Evolutionary conservation across 2,888 invertebrate species (phyloP), one percentile per base, ranked within the genome.

Genomic region (Parnassius smintheus): DNA sequence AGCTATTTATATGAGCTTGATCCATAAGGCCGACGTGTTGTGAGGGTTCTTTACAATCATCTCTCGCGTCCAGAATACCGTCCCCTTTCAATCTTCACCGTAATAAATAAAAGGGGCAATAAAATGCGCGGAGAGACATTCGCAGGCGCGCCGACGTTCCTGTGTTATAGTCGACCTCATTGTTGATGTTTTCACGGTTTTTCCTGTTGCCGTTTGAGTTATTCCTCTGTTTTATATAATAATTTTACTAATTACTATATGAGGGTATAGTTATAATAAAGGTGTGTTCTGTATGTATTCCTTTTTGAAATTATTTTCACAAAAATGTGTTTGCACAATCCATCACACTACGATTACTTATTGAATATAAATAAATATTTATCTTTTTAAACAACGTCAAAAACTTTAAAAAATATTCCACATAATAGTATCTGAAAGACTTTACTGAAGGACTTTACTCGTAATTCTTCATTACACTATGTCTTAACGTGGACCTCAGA

Each of bases 61-160:
- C 81, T 81, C 78, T 78, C 76, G 71, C 78, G 77, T 80, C 80
- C 81, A 75, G 74, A 75, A 73, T 75, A 73, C 74, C 76, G 82
- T 84, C 91, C 91, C 91, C 91, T 88, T 91, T 90, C 91, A 91
- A 91, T 91, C 91, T 89, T 80, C 86, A 71, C 75, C 77, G 84
- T 80, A 89, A 91, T 91, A 91, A 91, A 91, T 90, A 91, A 88
- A 86, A 87, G 88, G 88, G 85, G 85, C 83, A 86, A 84, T 86
- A 87, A 88, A 87, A 83, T 80, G 77, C 76, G 82, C 75, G 71
- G 74, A 74, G 75, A 76, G 76, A 75, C 73, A 77, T 74, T 76
- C 77, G 74, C 75, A 48, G 62, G 59, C 62, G 64, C 61, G 61
- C 53, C 62, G 58, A 63, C 61, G 56, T 62, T 60, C 62, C 61